These are phyloP conservation scores for Phalanger gymnotis DNA, from an alignment of 2,797 vertebrate species.

Conservation along the genomic window DNA sequence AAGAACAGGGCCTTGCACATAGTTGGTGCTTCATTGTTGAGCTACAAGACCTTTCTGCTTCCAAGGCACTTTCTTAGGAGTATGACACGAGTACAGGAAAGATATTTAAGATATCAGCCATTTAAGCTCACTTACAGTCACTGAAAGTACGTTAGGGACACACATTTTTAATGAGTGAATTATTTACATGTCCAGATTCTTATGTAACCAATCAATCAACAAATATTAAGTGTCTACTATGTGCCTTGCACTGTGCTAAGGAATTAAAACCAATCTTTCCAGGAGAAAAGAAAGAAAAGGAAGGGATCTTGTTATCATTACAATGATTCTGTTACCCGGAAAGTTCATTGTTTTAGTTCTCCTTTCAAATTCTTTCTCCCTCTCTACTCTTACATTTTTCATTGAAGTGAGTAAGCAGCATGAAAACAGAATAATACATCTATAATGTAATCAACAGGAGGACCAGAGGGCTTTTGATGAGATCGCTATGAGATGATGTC, in stretches of 20 bases:
- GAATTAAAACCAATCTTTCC: background rate
- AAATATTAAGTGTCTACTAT: background rate
- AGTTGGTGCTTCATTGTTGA: background rate
- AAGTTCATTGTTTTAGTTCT: background rate
- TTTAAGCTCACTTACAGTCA: background rate
- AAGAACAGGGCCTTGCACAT: no score
- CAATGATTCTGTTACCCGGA: background rate
- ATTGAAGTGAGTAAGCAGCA: background rate
- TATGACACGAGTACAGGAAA: background rate
- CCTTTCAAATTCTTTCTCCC: background rate
- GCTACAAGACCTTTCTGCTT: background rate
- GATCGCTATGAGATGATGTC: background rate
- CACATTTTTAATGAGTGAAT: background rate
- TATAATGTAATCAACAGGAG: background rate
- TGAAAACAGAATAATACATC: background rate
- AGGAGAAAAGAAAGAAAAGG: background rate
- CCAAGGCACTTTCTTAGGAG: background rate
- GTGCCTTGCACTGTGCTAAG: background rate
- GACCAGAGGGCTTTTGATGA: background rate
- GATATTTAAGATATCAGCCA: background rate
- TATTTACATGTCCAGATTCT: background rate
- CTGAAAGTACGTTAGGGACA: background rate
- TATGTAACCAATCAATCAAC: background rate
- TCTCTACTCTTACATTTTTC: background rate
- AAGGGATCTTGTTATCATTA: background rate